Conservation (phyloP, 2,797 vertebrate genomes). For the Bradypodion pumilum region DNA sequence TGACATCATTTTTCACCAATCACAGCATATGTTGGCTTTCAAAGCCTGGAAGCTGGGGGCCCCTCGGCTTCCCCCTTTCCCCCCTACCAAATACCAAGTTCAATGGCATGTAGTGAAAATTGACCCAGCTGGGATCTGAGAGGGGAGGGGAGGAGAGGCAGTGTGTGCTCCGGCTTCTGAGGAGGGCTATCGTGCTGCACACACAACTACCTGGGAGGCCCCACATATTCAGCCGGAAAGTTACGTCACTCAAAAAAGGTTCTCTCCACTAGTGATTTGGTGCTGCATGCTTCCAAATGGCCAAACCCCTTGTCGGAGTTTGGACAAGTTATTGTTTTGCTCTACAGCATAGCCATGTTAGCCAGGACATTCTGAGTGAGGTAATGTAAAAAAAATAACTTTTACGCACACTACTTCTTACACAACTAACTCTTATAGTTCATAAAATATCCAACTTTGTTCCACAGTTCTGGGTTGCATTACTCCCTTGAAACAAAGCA, state of each 20-base stretch:
- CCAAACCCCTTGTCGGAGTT: neutral
- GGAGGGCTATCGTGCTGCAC: neutral
- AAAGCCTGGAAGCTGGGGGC: conserved; percentile 8
- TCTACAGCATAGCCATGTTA: no score
- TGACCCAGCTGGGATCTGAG: neutral
- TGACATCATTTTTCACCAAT: conserved; percentile 47
- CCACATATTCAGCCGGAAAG: neutral
- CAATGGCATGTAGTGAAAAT: conserved; percentile 18
- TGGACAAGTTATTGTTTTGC: neutral
- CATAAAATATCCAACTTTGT: no score
- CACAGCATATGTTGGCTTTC: neutral
- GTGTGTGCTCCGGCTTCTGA: neutral
- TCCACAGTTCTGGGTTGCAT: no score
- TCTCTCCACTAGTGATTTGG: neutral
- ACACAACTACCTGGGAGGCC: neutral
- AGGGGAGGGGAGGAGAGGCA: neutral
- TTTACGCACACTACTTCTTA: no score
- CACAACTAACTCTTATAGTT: neutral
- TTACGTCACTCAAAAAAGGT: neutral
- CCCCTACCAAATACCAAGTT: conserved; percentile 8
- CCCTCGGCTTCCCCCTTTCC: neutral
- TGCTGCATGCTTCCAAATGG: neutral
- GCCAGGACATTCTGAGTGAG: no score
- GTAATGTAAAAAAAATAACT: no score
- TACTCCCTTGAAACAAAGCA: no score